Evolutionary conservation across 2,113 vertebrate genomes (phyloP), one percentile per base, ranked within the genome.

Genomic region (Heterotis niloticus): DNA sequence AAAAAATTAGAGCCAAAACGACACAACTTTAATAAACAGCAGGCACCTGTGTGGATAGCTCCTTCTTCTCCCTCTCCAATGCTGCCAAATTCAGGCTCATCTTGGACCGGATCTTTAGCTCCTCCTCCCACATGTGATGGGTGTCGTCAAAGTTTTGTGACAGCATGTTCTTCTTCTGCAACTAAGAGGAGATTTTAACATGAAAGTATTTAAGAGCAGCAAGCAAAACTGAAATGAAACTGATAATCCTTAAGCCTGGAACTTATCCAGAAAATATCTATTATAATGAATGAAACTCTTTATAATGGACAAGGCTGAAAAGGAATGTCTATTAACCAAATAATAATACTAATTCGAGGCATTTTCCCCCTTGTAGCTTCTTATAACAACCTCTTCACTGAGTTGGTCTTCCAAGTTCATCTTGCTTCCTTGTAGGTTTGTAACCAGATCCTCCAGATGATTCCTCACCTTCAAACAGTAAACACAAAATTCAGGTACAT

Each of bases 391-490:
- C 94, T 96, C 93, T 79, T 88, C 91, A 79, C 74, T 94, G 18
- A 95, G 90, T 76, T 96, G 92, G 52, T 95, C 93, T 83, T 95
- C 94, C 82, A 93, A 88, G 83, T 86, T 90, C 86, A 94, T 91
- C 82, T 95, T 96, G 81, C 88, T 86, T 87, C 92, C 92, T 81
- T 89, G 94, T 66, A 97, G 90, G 79, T 90, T 88, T 64, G 87
- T 92, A 76, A 96, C 90, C 85, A 96, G 83, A 80, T 94, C 94
- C 81, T 96, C 95, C 80, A 96, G 86, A 76, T 88, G 93, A 78
- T 83, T 87, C 78, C 91, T 91, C 79, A 94, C 91, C 94, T 96
- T 83, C 51, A 62, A 72, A 54, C 20, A 29, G 57, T 1, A 44
- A 5, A 66, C 14, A 34, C 0, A 60, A 75, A 51, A 44, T 56